Evolutionary conservation across 1,140 invertebrate genomes (phyloP), one percentile per base, ranked within the genome.

Genomic region (Wasmannia auropunctata): DNA sequence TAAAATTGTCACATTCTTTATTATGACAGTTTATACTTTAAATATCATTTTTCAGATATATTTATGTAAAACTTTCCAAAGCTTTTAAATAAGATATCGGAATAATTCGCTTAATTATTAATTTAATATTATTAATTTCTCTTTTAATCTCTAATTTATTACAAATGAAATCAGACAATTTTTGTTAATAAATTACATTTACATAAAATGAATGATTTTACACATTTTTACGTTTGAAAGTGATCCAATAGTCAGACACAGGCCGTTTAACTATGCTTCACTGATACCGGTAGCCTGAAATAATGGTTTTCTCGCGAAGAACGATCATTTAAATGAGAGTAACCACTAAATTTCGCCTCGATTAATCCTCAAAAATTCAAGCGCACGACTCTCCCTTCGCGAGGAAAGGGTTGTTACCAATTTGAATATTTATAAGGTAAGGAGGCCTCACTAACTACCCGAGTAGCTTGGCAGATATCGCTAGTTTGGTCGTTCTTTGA

Each of bases 361-460:
- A 91, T 91, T 91, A 91, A 86, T 79, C 60, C 65, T 84, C 87
- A 87, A 91, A 91, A 92, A 92, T 92, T 91, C 91, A 77, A 67
- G 63, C 86, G 87, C 90, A 90, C 90, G 91, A 89, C 65, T 86
- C 79, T 80, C 65, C 60, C 63, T 46, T 76, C 40, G 51, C 75
- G 51, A 37, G 74, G 54, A 90, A 87, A 86, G 90, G 88, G 62
- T 90, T 87, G 63, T 46, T 14, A 49, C 58, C 88, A 60, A 90
- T 88, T 90, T 92, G 89, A 92, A 92, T 92, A 92, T 92, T 92
- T 92, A 92, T 92, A 89, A 92, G 88, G 86, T 69, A 81, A 81
- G 84, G 58, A 86, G 87, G 81, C 77, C 74, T 76, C 77, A 77
- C 83, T 46, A 91, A 91, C 89, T 91, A 79, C 31, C 79, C 74